Base-by-base conservation (phyloP, 1,140 invertebrate species). In the Neodiprion virginianus region DNA sequence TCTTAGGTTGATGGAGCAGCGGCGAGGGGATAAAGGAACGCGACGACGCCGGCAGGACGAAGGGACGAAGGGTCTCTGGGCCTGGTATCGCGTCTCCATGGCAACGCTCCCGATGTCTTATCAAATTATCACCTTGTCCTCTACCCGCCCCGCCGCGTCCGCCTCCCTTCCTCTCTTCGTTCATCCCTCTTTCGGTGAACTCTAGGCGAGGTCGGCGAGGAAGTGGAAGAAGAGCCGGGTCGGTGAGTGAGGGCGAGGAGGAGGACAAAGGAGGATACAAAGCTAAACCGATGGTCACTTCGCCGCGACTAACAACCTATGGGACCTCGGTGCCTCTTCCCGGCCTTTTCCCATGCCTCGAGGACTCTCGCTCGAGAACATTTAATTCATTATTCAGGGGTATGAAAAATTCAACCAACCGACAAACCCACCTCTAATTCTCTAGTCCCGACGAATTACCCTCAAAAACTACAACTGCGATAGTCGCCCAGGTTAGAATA, bases 51-150 rank as follows among this genome's bases (percentile, higher is more conserved):
- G 53, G 74, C 77, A 77, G 77, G 75, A 71, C 72, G 75, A 79
- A 76, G 76, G 74, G 74, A 76, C 74, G 77, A 79, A 80, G 78
- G 79, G 80, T 82, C 85, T 83, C 85, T 83, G 83, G 79, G 79
- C 83, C 84, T 84, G 83, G 83, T 85, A 85, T 85, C 28, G 28
- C 83, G 86, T 89, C 75, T 77, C 82, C 85, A 88, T 88, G 82
- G 87, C 81, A 88, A 88, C 87, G 83, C 86, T 86, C 82, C 83
- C 81, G 78, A 87, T 86, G 86, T 87, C 88, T 88, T 88, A 88
- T 88, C 87, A 88, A 88, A 88, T 88, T 89, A 88, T 89, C 87
- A 88, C 88, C 86, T 88, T 85, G 83, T 85, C 84, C 85, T 83
- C 83, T 81, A 80, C 76, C 74, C 69, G 61, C 23, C 75, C 74